Evolutionary conservation across 2,113 vertebrate species (phyloP).

Genomic region (Anolis carolinensis): DNA sequence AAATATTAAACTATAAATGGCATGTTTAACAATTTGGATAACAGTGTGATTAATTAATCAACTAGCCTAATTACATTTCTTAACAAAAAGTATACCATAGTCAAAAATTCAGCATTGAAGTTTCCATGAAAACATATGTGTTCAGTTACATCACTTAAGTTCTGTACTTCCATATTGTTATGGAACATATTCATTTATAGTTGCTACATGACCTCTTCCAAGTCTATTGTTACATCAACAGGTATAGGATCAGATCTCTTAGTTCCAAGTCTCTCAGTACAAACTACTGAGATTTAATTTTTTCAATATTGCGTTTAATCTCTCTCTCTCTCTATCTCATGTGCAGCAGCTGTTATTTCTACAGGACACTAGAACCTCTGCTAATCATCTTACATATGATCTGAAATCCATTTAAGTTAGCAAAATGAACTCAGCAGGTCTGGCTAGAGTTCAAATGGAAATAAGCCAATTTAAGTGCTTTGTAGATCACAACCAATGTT

Average conservation of each 20-base stretch:
- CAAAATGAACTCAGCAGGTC: slow-evolving; percentile 19
- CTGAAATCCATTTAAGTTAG: slow-evolving; percentile 12
- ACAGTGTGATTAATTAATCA: no score
- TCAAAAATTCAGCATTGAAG: no score
- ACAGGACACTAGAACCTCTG: slow-evolving; percentile 6
- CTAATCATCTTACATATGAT: background rate
- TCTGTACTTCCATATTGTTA: background rate
- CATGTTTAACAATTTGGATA: no score
- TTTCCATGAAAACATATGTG: no score
- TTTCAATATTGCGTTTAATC: background rate
- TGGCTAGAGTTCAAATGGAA: slow-evolving; percentile 14
- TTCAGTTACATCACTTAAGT: no score
- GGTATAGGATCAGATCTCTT: background rate
- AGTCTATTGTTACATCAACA: background rate
- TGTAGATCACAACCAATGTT: slow-evolving; percentile 1
- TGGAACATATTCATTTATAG: background rate
- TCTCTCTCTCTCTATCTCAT: background rate
- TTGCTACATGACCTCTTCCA: background rate
- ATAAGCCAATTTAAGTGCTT: slow-evolving; percentile 8
- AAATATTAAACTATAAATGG: background rate
- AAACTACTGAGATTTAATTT: slow-evolving; percentile 5
- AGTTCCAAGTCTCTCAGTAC: background rate
- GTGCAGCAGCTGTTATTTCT: slow-evolving; percentile 23
- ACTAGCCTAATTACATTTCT: no score
- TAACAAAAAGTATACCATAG: no score